Evolutionary conservation across 2,797 vertebrate genomes (phyloP), one percentile per base, ranked within the genome.

Genomic region (Fistularia tabacaria): DNA sequence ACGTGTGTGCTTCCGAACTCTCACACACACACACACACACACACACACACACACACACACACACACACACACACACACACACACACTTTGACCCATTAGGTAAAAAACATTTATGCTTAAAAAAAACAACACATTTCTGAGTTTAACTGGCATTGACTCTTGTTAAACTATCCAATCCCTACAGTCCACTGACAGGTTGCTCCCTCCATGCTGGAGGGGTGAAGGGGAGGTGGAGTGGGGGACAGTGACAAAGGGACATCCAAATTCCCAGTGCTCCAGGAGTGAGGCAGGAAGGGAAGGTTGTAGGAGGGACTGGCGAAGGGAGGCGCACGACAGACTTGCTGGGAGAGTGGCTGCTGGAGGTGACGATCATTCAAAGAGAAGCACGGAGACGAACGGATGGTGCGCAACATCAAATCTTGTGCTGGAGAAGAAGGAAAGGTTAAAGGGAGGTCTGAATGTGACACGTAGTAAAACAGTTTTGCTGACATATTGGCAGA

Each of bases 351-450:
- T 0, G 46, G 51, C 59, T n/a, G 48, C 55, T 54, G 45, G 37
- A 54, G 61, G 7, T 10, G n/a, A n/a, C 3, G 48, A 12, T 76
- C 56, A 0, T 38, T 50, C 0, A n/a, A 14, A 7, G 82, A 64
- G 64, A 92, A 89, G 65, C 85, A 90, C 0, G 91, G 91, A 14
- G 83, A 70, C 1, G 90, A 92, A 13, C 65, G 86, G 66, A 89
- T 91, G 14, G 87, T 85, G 62, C 88, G 90, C 66, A 93, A 46
- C 44, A 61, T 46, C 0, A 50, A 51, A 0, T 84, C 66, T 66
- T 73, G 64, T 54, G 67, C 61, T 48, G 55, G n/a, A 14, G 36
- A 12, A 46, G 15, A 36, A 46, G 40, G 48, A 8, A 54, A 44
- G 39, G 38, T 9, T 59, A 25, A 5, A 25, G 5, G 5, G 25